Evolutionary conservation across 1,140 invertebrate species (phyloP).

Genomic region (Anastrepha obliqua): DNA sequence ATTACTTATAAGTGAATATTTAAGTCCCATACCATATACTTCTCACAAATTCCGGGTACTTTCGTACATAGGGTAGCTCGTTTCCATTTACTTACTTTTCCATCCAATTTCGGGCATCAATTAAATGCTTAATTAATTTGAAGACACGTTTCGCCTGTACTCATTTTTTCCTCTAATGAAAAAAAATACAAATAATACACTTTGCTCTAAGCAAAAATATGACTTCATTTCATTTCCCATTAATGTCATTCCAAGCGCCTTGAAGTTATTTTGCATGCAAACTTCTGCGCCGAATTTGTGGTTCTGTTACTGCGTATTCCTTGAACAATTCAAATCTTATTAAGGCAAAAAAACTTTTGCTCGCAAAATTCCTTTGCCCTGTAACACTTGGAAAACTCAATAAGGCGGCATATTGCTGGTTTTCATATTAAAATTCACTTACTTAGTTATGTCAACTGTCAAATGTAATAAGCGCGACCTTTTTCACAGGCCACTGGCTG

Average conservation of each 20-base stretch:
- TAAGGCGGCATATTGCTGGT: background rate
- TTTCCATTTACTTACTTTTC: background rate
- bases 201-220: background rate
- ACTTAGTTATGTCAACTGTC: constrained; percentile 45
- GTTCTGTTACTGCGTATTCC: no score
- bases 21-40: no score
- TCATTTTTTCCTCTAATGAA: background rate
- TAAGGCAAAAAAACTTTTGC: background rate
- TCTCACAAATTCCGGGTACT: no score
- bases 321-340: background rate
- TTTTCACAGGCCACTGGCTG: constrained; percentile 17
- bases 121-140: constrained; percentile 35
- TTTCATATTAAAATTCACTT: constrained; percentile 45
- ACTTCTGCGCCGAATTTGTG: no score
- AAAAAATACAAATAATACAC: background rate
- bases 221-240: background rate
- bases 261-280: background rate
- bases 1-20: no score
- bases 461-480: constrained; percentile 35
- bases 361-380: background rate
- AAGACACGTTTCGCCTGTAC: background rate
- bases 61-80: background rate
- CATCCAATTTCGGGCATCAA: background rate
- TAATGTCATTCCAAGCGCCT: background rate
- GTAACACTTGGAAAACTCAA: background rate